Conservation (phyloP, 2,113 vertebrate genomes). For the Trogon melanurus region DNA sequence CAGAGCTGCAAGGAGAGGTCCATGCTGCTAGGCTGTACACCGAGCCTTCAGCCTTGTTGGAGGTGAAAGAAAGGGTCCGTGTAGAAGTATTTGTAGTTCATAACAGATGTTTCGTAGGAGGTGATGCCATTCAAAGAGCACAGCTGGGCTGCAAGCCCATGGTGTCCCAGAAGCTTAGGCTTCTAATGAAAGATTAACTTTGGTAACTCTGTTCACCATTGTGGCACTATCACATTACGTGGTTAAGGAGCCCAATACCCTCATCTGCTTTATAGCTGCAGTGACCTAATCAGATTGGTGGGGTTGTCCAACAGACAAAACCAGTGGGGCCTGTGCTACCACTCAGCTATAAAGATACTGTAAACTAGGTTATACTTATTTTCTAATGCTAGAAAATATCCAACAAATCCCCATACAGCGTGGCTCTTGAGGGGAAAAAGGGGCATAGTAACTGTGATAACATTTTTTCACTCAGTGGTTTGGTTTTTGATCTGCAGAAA, state of each 20-base stretch:
- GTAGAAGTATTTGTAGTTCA: not conserved
- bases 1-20: not conserved
- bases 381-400: not conserved
- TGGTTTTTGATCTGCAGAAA: not conserved
- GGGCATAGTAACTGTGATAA: not conserved
- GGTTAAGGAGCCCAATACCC: not conserved
- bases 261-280: not conserved
- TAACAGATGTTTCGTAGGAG: not conserved
- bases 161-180: not conserved
- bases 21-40: not conserved
- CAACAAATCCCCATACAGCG: fast-evolving
- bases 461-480: not conserved
- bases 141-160: not conserved
- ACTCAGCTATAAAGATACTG: not conserved
- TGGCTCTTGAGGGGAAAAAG: not conserved
- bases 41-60: not conserved
- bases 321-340: not conserved
- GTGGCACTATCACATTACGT: fast-evolving
- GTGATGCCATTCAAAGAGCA: not conserved
- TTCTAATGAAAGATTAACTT: not conserved
- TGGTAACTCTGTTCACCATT: not conserved
- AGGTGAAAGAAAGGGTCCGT: not conserved
- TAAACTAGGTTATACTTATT: not conserved
- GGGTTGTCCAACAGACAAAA: not conserved
- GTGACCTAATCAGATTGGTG: not conserved